phyloP scores from a whole-genome alignment of 1,140 invertebrate species.

The Drosophila malerkotliana region DNA sequence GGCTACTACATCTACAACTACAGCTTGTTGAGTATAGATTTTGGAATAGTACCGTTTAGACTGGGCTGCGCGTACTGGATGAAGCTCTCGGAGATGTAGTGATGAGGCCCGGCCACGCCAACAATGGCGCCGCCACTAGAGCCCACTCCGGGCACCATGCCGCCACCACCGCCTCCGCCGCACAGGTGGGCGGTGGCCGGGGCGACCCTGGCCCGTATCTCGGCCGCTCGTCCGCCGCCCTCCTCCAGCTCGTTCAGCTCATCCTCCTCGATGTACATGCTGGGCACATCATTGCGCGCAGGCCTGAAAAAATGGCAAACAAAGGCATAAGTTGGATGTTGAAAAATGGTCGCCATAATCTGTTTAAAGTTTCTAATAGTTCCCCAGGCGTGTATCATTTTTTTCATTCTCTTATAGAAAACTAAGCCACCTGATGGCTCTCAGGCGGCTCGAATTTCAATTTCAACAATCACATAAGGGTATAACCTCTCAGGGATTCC shows the following conservation, averaged over 20 bases:
- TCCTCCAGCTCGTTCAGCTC: constrained; percentile 80
- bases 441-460: constrained; percentile 38
- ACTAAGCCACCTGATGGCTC: constrained; percentile 16
- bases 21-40: constrained; percentile 82
- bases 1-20: constrained; percentile 39
- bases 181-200: constrained; percentile 68
- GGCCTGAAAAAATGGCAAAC: constrained; percentile 53
- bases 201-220: constrained; percentile 69
- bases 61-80: constrained; percentile 84
- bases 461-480: constrained; percentile 23
- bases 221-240: constrained; percentile 63
- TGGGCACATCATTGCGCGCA: constrained; percentile 81
- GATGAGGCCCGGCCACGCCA: constrained; percentile 74
- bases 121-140: constrained; percentile 53
- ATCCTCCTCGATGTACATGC: constrained; percentile 84
- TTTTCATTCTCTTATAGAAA: constrained; percentile 6
- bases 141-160: constrained; percentile 14
- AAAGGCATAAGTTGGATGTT: constrained; percentile 14
- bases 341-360: constrained; percentile 43
- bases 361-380: constrained; percentile 75
- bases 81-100: constrained; percentile 84
- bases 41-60: constrained; percentile 84
- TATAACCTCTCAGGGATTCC: not conserved
- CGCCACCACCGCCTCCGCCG: constrained; percentile 23
- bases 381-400: constrained; percentile 39